Evolutionary conservation across 2,797 vertebrate species (phyloP).

Genomic region (Pantherophis alleghaniensis): DNA sequence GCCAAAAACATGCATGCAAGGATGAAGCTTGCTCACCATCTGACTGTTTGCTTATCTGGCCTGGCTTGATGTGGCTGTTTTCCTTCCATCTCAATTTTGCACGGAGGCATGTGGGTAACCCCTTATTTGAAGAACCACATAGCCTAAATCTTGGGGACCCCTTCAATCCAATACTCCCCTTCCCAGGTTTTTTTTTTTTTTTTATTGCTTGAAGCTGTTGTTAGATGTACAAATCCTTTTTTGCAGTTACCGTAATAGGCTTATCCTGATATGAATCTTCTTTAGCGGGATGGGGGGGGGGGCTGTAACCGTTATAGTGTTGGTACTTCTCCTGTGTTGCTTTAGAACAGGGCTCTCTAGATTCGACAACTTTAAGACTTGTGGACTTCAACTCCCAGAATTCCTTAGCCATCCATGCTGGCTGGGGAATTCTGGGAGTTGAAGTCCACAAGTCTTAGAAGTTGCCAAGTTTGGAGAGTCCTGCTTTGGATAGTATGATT

Average conservation of each 20-base stretch:
- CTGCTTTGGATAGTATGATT: background rate
- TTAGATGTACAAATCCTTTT: background rate
- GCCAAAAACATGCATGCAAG: background rate
- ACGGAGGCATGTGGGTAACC: background rate
- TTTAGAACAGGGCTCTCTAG: background rate
- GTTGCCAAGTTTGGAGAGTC: background rate
- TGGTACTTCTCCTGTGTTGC: background rate
- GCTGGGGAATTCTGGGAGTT: background rate
- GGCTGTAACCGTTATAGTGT: background rate
- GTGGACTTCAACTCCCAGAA: too few relatives aligned
- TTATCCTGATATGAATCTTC: background rate
- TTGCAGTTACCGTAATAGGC: background rate
- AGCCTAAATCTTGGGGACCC: background rate
- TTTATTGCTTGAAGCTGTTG: background rate
- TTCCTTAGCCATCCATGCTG: background rate
- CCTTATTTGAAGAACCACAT: background rate
- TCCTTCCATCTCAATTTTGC: background rate
- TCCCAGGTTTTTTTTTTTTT: background rate
- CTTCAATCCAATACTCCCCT: background rate
- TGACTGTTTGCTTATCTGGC: background rate
- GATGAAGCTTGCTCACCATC: background rate
- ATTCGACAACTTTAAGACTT: background rate
- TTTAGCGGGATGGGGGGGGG: too few relatives aligned
- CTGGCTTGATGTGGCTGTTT: background rate
- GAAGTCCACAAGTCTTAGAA: background rate